phyloP scores from a whole-genome alignment of 2,888 invertebrate species.

The Pandemis heparana region DNA sequence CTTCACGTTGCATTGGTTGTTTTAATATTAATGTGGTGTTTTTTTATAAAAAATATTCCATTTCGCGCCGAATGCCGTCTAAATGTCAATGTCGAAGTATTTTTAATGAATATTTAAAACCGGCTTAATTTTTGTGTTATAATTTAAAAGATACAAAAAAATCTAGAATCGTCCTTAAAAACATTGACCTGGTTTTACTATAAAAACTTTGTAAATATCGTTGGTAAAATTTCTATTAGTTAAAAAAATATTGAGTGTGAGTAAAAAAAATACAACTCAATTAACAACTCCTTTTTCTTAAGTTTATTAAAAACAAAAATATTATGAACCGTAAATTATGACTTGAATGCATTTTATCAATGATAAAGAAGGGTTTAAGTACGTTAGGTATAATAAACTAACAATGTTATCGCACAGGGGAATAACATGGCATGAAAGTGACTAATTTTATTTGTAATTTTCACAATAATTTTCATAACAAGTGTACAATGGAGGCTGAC shows the following conservation, averaged over 20 bases:
- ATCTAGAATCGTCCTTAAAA: neutral
- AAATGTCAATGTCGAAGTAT: constrained; percentile 37
- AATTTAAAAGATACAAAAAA: neutral
- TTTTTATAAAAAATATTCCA: neutral
- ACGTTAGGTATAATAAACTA: neutral
- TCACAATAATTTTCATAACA: constrained; percentile 15
- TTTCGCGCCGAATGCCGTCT: neutral
- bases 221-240: no score
- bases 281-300: no score
- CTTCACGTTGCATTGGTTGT: constrained; percentile 11
- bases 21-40: neutral
- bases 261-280: no score
- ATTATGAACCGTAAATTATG: no score
- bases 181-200: no score
- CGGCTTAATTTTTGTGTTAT: neutral
- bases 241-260: no score
- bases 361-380: no score
- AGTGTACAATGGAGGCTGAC: neutral
- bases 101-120: constrained; percentile 31
- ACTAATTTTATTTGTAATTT: constrained; percentile 7
- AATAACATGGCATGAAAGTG: constrained; percentile 5
- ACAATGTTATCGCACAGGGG: constrained; percentile 12
- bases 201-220: no score
- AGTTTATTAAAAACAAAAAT: no score
- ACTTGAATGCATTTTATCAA: no score